Evolutionary conservation across 1,140 invertebrate genomes (phyloP), one percentile per base, ranked within the genome.

Genomic region (Zaprionus nigranus): DNA sequence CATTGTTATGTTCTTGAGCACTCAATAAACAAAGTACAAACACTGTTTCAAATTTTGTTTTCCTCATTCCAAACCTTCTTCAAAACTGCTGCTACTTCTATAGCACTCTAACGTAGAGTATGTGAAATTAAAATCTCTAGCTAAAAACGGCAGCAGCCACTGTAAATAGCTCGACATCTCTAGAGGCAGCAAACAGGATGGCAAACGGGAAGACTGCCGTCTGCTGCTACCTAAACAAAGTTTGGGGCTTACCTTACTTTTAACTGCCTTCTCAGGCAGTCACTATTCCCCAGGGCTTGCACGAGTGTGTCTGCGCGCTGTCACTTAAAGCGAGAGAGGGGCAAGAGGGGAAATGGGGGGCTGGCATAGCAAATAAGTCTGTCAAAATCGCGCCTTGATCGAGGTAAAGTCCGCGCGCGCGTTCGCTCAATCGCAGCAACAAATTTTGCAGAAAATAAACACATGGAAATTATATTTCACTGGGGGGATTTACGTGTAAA

Each of bases 381-480:
- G 72, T 69, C 66, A 75, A 49, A 63, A 63, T 63, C 30, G 58
- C 20, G 65, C 24, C 2, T 62, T 61, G 58, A 62, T 63, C 60
- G 72, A 58, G 24, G 30, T n/a, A 34, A 36, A 70, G 67, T 82
- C n/a, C n/a, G n/a, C 40, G 38, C 5, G 38, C 38, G n/a, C 40
- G 5, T n/a, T 43, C 64, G 72, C 76, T 85, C 79, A 82, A 72
- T 78, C 70, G 70, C 68, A 71, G 75, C 66, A 56, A 65, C 68
- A 74, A 78, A 75, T 72, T 80, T 87, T 63, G 54, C 63, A 61
- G 64, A 81, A 46, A 86, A 83, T 78, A 88, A 81, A 88, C 83
- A 84, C 78, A 83, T 83, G 75, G 59, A 87, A 87, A 87, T 87
- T 88, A 87, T 87, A 87, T 87, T 88, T 84, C 78, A 84, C 65